These are phyloP conservation scores for Hemaris fuciformis DNA, from an alignment of 2,888 invertebrate genomes.

Conservation along the genomic window DNA sequence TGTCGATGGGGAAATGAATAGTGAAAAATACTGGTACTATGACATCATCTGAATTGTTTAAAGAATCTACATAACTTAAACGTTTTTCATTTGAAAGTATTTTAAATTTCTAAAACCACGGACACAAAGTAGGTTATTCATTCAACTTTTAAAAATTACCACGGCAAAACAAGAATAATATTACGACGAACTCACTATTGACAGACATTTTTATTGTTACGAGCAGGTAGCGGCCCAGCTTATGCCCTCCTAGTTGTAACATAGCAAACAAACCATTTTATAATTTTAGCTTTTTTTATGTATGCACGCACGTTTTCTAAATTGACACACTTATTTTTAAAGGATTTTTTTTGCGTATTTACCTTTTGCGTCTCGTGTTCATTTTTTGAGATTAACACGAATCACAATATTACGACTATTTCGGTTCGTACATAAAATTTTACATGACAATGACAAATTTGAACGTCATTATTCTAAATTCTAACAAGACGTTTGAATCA, in stretches of 20 bases:
- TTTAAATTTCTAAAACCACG: not conserved
- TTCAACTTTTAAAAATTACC: constrained; percentile 18
- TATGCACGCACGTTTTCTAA: not conserved
- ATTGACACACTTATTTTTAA: not conserved
- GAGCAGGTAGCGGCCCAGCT: constrained; percentile 62
- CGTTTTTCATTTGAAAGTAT: not conserved
- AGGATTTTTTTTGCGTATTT: not conserved
- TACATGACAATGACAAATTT: not conserved
- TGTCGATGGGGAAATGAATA: not conserved
- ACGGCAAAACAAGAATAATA: constrained; percentile 6
- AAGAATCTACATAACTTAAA: not conserved
- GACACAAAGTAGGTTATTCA: not conserved
- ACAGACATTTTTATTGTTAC: constrained; percentile 60
- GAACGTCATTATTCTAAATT: not conserved
- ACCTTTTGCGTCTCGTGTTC: not conserved
- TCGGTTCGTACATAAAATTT: not conserved
- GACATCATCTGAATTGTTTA: not conserved
- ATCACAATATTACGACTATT: not conserved
- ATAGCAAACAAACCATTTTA: constrained; percentile 59
- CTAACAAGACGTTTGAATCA: not conserved
- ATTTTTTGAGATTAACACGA: not conserved
- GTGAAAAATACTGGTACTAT: not conserved
- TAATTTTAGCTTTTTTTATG: constrained; percentile 20
- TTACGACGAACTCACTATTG: constrained; percentile 53
- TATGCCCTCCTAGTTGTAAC: constrained; percentile 54